These are phyloP conservation scores for Spicauda simplicius DNA, from an alignment of 2,888 invertebrate species.

Conservation along the genomic window DNA sequence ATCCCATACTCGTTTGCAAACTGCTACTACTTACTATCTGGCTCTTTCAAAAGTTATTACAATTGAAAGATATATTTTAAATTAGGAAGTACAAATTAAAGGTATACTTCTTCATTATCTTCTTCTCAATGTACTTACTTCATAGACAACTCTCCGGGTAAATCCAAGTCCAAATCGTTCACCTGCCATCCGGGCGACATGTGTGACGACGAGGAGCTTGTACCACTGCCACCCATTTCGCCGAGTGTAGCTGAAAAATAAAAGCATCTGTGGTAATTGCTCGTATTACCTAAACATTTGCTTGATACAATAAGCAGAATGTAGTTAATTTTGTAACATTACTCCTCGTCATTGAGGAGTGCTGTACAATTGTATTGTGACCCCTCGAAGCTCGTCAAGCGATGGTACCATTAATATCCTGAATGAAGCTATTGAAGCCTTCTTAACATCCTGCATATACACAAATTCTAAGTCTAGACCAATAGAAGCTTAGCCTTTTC, in stretches of 20 bases:
- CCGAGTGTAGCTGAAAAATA: conserved; percentile 65
- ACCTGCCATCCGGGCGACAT: conserved; percentile 81
- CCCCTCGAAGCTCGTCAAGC: too few species aligned
- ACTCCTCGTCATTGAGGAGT: background rate
- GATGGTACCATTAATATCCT: too few species aligned
- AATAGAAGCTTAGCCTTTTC: too few species aligned
- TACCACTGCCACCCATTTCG: conserved; percentile 78
- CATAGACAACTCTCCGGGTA: conserved; percentile 78
- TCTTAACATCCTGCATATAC: too few species aligned
- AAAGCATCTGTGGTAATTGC: background rate
- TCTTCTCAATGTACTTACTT: conserved; percentile 61
- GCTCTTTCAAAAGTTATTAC: too few species aligned
- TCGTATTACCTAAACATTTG: background rate
- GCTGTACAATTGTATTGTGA: background rate
- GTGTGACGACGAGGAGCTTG: conserved; percentile 78
- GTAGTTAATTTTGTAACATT: background rate
- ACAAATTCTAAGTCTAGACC: too few species aligned
- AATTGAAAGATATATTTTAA: too few species aligned
- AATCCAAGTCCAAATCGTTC: conserved; percentile 79
- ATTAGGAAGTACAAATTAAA: too few species aligned
- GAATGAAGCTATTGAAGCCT: too few species aligned
- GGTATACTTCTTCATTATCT: too few species aligned
- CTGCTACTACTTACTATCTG: too few species aligned
- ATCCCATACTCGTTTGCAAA: too few species aligned
- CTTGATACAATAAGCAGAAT: background rate